Conservation (phyloP, 2,888 invertebrate species). For the Tuta absoluta region DNA sequence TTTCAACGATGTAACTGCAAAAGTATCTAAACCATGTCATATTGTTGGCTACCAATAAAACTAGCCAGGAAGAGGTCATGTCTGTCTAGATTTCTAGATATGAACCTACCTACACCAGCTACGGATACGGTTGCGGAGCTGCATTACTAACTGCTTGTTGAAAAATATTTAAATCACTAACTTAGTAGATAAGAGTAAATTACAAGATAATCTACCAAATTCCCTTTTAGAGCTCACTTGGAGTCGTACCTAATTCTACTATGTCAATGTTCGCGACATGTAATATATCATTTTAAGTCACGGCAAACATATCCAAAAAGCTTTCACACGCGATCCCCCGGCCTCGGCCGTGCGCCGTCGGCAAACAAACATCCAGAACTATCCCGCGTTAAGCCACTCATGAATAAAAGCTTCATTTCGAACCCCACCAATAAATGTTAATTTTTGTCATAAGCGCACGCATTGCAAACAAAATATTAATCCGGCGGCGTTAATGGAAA, state of each 20-base stretch:
- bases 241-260: constrained; percentile 56
- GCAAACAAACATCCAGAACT: constrained; percentile 76
- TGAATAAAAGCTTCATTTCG: constrained; percentile 77
- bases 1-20: too few relatives aligned
- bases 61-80: too few relatives aligned
- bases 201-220: constrained; percentile 43
- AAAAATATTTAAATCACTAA: too few relatives aligned
- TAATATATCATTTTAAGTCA: constrained; percentile 80
- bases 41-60: too few relatives aligned
- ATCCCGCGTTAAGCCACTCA: constrained; percentile 77
- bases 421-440: constrained; percentile 80
- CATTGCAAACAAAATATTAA: constrained; percentile 80
- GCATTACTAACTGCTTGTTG: too few relatives aligned
- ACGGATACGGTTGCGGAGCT: too few relatives aligned
- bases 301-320: constrained; percentile 75
- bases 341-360: constrained; percentile 61
- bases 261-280: constrained; percentile 74
- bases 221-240: neutral
- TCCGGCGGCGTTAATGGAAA: constrained; percentile 78
- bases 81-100: too few relatives aligned
- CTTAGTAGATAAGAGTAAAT: constrained; percentile 58
- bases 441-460: constrained; percentile 77
- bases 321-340: constrained; percentile 78
- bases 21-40: too few relatives aligned
- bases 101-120: too few relatives aligned